A percentile compares a stretch with the other conserved stretches of the same genome.
These are phyloP conservation scores for Echinops telfairi DNA, from an alignment of 2,113 vertebrate genomes.

Conservation along the genomic window DNA sequence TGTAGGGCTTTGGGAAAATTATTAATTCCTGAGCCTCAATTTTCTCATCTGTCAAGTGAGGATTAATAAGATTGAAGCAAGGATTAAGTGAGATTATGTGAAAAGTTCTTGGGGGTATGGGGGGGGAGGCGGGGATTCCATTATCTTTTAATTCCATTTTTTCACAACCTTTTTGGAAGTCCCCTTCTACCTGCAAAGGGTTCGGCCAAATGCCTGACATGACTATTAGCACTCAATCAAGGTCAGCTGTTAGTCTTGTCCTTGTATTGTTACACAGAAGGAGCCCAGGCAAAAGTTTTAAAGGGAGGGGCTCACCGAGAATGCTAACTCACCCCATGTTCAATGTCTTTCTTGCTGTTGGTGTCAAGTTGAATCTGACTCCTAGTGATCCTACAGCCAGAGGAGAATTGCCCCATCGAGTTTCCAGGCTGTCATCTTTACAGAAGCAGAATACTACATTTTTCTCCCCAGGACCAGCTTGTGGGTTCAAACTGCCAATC, in stretches of 20 bases:
- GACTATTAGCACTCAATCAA: neutral
- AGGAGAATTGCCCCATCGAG: neutral
- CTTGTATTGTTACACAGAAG: neutral
- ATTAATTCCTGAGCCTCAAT: neutral
- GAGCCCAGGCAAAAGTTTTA: neutral
- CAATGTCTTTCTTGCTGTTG: neutral
- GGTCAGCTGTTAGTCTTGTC: neutral
- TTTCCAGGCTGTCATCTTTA: neutral
- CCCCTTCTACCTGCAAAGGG: neutral
- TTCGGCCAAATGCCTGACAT: neutral
- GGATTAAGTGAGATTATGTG: constrained; percentile 7
- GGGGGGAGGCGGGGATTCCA: no score
- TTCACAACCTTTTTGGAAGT: no score
- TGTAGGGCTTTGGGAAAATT: neutral
- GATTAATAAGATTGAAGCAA: neutral
- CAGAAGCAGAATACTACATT: no score
- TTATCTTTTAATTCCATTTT: no score
- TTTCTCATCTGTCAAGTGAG: constrained; percentile 21
- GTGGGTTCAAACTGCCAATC: neutral
- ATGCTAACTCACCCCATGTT: accelerated
- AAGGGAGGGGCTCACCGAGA: neutral
- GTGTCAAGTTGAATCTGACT: neutral
- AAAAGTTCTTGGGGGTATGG: no score
- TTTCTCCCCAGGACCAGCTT: neutral
- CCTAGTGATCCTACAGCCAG: neutral